These are phyloP conservation scores for Paramormyrops kingsleyae DNA, from an alignment of 2,113 vertebrate species.

Conservation along the genomic window DNA sequence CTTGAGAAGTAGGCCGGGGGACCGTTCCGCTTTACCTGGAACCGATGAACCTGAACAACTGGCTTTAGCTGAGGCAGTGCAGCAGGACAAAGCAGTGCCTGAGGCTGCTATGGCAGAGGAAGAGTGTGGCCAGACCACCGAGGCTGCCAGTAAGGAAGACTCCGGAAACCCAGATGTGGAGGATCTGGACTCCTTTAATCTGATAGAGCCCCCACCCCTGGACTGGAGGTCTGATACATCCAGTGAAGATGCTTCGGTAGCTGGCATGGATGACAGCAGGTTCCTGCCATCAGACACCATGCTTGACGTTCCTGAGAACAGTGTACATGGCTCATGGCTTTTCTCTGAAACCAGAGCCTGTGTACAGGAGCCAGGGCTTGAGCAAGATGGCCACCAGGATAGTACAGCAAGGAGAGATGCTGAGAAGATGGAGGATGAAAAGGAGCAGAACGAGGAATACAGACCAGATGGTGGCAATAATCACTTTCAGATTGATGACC, in stretches of 20 bases:
- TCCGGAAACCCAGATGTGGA: slow-evolving; percentile 29
- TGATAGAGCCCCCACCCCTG: slow-evolving; percentile 61
- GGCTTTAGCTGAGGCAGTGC: slow-evolving; percentile 10
- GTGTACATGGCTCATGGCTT: background rate
- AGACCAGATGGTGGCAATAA: slow-evolving; percentile 45
- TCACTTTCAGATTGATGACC: slow-evolving; percentile 59
- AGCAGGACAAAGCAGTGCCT: background rate
- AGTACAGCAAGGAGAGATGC: background rate
- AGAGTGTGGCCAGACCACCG: background rate
- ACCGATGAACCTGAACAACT: slow-evolving; percentile 6
- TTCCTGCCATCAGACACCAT: slow-evolving; percentile 27
- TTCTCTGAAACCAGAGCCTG: background rate
- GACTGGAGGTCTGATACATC: slow-evolving; percentile 69
- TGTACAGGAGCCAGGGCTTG: background rate
- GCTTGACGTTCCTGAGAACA: slow-evolving; percentile 29
- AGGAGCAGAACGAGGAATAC: background rate
- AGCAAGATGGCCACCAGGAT: background rate
- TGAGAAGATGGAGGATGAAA: slow-evolving; percentile 7
- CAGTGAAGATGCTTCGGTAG: slow-evolving; percentile 45
- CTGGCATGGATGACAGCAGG: slow-evolving; percentile 43
- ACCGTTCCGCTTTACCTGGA: background rate
- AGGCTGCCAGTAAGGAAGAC: background rate
- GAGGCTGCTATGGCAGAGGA: background rate
- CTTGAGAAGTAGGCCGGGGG: background rate
- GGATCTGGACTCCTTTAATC: slow-evolving; percentile 52